Base-by-base conservation (phyloP, 1,140 invertebrate genomes). In the Apocrypta bakeri region DNA sequence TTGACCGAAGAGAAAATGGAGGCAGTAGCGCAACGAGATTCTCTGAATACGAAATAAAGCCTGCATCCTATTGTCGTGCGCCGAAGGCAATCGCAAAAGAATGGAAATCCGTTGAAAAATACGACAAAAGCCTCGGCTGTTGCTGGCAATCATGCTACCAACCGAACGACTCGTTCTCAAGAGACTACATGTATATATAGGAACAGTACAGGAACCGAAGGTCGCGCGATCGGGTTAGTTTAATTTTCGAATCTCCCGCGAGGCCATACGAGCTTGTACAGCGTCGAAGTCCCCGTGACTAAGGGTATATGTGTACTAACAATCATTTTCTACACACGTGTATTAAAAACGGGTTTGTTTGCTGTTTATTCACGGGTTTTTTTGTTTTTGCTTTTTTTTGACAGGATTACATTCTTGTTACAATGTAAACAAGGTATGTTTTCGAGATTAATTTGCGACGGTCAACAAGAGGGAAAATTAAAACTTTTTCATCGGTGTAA, bases 201-300 rank as follows among this genome's bases (percentile, higher is more conserved):
- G n/a, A n/a, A n/a, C 37, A 37, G 48, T 56, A 6, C 48, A 17
- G 48, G 14, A 1, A 1, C 29, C 25, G 27, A 72, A 72, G 27
- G 40, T 48, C n/a, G 17, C n/a, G 17, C 42, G 33, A 81, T 75
- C 61, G 42, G 14, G 40, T 56, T 64, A 76, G 37, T n/a, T 77
- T 72, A 40, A 78, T 82, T 77, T 37, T 61, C 21, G 33, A 63
- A 63, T 77, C 37, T 48, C 74, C 64, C 31, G 66, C 25, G 25
- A 75, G 71, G 21, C 37, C 56, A 14, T 14, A 3, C 6, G 25
- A 66, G 12, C 25, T 29, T 4, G 8, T 74, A 74, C 29, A 11
- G 74, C 81, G 64, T 82, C 74, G 74, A 82, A 82, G 42, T 77
- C 74, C 74, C 74, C 40, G 56, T 14, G 17, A 42, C n/a, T n/a